Evolutionary conservation across 2,113 vertebrate species (phyloP), one percentile per base, ranked within the genome.

Genomic region (Thinocorus orbignyianus): DNA sequence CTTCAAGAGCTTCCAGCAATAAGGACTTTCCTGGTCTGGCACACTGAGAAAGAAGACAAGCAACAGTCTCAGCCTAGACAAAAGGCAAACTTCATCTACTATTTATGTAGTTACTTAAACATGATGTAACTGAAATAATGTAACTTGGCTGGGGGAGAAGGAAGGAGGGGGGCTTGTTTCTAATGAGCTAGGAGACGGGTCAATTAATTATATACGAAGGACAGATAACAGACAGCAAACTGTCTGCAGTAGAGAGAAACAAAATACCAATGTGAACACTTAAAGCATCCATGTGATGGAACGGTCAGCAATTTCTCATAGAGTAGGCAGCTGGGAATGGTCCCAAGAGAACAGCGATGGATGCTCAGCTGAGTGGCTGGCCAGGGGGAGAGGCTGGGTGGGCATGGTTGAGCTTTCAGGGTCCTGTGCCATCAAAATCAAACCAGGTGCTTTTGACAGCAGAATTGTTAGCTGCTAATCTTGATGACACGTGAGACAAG

Each of bases 51-150:
- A 93, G 81, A 83, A 96, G 91, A 93, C 92, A 96, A 96, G 93
- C 92, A 97, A 96, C 94, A 90, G 90, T 92, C 77, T 65, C 90
- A 93, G 89, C 88, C 76, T 86, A 97, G 94, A 98, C 97, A 97
- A 98, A 98, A 97, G 95, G 93, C 94, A 97, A 97, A 96, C 94
- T 97, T 88, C 78, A 96, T 97, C 97, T 95, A 97, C 94, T 97
- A 94, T 97, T 98, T 98, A 94, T 95, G 95, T 83, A 94, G 96
- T 97, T 98, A 97, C 95, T 98, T 98, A 98, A 98, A 98, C 97
- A 97, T 97, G 97, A 98, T 98, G 98, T 98, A 98, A 95, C 96
- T 95, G 87, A 97, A 91, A 97, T 97, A 98, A 97, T 95, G 82
- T 90, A 96, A 96, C 95, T 97, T 93, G 96, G 73, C 68, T 1